These are phyloP conservation scores for Meteorus colon DNA, from an alignment of 2,888 invertebrate genomes.

Conservation along the genomic window DNA sequence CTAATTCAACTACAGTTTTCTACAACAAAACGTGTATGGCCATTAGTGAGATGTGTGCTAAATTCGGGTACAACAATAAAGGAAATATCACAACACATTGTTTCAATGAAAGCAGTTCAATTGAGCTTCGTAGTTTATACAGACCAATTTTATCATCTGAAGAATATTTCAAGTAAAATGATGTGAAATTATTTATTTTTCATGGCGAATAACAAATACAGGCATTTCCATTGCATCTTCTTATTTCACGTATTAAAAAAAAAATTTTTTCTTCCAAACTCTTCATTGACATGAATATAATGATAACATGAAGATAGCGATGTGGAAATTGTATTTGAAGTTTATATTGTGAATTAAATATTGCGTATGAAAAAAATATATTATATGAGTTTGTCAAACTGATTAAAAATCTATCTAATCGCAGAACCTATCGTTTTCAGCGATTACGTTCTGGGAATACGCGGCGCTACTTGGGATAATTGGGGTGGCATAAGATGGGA, in stretches of 20 bases:
- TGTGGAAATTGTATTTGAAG: neutral
- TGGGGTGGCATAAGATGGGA: slow-evolving; percentile 88
- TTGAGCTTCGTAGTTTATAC: slow-evolving; percentile 76
- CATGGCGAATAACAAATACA: slow-evolving; percentile 35
- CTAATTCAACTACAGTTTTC: slow-evolving; percentile 74
- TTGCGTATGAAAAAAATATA: neutral
- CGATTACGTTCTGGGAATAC: slow-evolving; percentile 84
- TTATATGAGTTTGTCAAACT: neutral
- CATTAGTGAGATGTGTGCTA: slow-evolving; percentile 75
- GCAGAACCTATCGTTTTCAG: slow-evolving; percentile 73
- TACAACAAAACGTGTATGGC: slow-evolving; percentile 75
- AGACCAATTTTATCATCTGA: slow-evolving; percentile 78
- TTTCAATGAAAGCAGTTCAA: slow-evolving; percentile 63
- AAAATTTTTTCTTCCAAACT: slow-evolving; percentile 51
- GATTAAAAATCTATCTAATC: slow-evolving; percentile 36
- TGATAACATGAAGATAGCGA: neutral
- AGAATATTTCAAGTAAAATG: slow-evolving; percentile 79
- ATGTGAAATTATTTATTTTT: neutral
- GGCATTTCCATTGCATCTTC: slow-evolving; percentile 60
- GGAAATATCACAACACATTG: slow-evolving; percentile 75
- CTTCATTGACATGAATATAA: slow-evolving; percentile 1
- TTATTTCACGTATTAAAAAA: too few species aligned
- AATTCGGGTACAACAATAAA: slow-evolving; percentile 68
- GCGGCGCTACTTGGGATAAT: slow-evolving; percentile 82
- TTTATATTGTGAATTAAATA: neutral